Percentiles rank a stretch among this genome's conserved stretches.
These are phyloP conservation scores for Burhinus oedicnemus DNA, from an alignment of 2,113 vertebrate genomes.

Conservation along the genomic window DNA sequence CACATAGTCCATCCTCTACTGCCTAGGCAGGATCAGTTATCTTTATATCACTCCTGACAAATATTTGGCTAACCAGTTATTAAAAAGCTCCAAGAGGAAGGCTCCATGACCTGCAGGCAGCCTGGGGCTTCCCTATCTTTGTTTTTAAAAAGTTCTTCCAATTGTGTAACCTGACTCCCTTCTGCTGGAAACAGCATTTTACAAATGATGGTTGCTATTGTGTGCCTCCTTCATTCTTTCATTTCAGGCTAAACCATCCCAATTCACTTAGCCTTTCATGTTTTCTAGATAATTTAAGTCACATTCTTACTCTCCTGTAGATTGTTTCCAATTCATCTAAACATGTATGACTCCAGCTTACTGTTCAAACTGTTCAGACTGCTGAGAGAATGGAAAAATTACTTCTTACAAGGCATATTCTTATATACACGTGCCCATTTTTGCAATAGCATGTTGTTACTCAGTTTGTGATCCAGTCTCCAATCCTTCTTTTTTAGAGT, in stretches of 20 bases:
- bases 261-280: not conserved
- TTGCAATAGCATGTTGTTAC: not conserved
- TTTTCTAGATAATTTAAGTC: slow-evolving; percentile 1
- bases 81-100: not conserved
- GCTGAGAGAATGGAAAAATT: not conserved
- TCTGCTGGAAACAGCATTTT: not conserved
- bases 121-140: not conserved
- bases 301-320: not conserved
- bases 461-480: not conserved
- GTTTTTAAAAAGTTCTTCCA: not conserved
- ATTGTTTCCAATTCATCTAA: not conserved
- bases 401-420: not conserved
- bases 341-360: not conserved
- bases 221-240: not conserved
- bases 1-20: not conserved
- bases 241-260: not conserved
- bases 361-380: not conserved
- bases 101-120: not conserved
- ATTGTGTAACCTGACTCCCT: not conserved
- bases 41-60: not conserved
- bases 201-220: not conserved
- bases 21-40: not conserved
- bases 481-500: not conserved
- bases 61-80: not conserved
- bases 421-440: not conserved